phyloP scores from a whole-genome alignment of 2,113 vertebrate species.

The Morone chrysops region DNA sequence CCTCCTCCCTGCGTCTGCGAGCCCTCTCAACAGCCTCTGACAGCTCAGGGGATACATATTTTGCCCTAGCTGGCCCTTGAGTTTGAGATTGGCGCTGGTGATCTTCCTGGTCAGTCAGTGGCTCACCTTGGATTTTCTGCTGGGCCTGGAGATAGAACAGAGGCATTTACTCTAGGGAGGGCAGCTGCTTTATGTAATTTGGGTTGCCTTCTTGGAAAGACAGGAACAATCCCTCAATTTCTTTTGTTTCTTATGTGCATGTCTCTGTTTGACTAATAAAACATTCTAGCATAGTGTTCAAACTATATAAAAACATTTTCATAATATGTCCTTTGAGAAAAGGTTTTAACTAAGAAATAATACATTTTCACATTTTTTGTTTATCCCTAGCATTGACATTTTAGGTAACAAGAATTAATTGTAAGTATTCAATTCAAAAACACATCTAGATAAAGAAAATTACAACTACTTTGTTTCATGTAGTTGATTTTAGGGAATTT shows the following conservation, averaged over 20 bases:
- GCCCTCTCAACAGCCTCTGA: conserved; percentile 96
- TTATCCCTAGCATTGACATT: background rate
- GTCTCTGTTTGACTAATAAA: background rate
- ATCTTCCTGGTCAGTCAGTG: conserved; percentile 90
- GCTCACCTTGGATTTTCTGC: conserved; percentile 89
- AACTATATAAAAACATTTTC: too few species aligned
- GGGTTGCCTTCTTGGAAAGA: too few species aligned
- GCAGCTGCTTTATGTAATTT: too few species aligned
- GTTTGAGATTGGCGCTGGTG: conserved; percentile 72
- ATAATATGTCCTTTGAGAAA: background rate
- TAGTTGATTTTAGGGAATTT: background rate
- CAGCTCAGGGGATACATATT: conserved; percentile 92
- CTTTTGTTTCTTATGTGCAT: background rate
- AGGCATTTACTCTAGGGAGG: background rate
- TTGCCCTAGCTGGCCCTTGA: conserved; percentile 88
- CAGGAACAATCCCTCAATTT: background rate
- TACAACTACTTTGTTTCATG: too few species aligned
- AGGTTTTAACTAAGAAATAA: background rate
- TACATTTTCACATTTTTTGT: too few species aligned
- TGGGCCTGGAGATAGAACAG: conserved; percentile 46
- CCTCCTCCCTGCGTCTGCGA: conserved; percentile 92
- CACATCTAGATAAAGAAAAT: too few species aligned
- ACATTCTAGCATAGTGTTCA: too few species aligned
- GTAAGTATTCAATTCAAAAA: background rate
- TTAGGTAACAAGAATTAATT: background rate